Base-by-base conservation (phyloP, 2,888 invertebrate species). In the Lithophane semibrunnea region DNA sequence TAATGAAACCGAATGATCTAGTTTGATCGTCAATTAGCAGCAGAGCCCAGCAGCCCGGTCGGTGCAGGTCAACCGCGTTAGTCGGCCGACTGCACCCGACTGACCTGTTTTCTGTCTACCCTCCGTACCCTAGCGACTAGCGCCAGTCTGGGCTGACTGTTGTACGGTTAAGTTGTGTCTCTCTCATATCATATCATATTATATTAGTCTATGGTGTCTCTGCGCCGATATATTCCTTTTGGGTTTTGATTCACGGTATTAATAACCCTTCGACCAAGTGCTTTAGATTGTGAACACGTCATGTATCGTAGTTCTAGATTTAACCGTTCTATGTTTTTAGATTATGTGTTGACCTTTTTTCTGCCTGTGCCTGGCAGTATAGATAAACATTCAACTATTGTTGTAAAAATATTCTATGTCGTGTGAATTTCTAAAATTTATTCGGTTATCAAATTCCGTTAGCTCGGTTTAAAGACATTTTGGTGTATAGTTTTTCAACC, bases 91-190 rank as follows among this genome's bases (percentile, higher is more conserved):
- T 89, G 90, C 88, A 82, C 88, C 80, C 89, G 88, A 81, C 84
- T 93, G 94, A 93, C 94, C 93, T 90, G 92, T 83, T 93, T 93
- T 69, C 75, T 60, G 65, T 37, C 69, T 44, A 16, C 68, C 83
- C 69, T 52, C 18, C 47, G 60, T 16, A 24, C 54, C 52, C 44
- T 74, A 42, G 29, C 77, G 13, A 58, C 9, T n/a, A 49, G 76
- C 52, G 64, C 61, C 71, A 83, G 83, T 74, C 78, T 74, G 73
- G 12, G 37, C 58, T 16, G 54, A n/a, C 37, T 12, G 42, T n/a
- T 58, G 29, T 42, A 47, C 52, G 58, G 65, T 21, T 12, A 44
- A n/a, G 37, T 79, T 56, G 77, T 75, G 71, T 74, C 49, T 54
- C 56, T 44, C 44, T 44, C 44, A 9, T 44, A 29, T 5, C 9